These are phyloP conservation scores for Agriotes lineatus DNA, from an alignment of 2,888 invertebrate genomes.

Conservation along the genomic window DNA sequence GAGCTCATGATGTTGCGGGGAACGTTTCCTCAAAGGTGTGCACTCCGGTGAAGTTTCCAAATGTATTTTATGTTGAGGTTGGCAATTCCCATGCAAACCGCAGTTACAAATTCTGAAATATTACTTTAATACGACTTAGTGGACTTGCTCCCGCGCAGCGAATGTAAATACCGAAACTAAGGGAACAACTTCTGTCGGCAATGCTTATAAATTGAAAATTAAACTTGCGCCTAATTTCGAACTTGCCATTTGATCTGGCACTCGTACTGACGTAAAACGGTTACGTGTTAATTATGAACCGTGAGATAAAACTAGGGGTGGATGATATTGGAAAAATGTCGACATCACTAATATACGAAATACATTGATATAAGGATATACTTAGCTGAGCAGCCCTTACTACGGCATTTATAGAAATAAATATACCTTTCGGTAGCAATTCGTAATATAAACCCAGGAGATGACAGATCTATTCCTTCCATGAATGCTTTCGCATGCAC, in stretches of 20 bases:
- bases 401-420: too few species aligned
- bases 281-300: background rate
- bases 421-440: too few species aligned
- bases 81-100: conserved; percentile 19
- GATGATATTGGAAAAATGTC: too few species aligned
- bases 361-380: too few species aligned
- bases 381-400: too few species aligned
- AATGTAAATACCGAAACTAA: conserved; percentile 37
- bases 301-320: too few species aligned
- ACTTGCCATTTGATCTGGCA: conserved; percentile 19
- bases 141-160: conserved; percentile 16
- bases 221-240: conserved; percentile 20
- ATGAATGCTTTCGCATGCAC: too few species aligned
- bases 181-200: conserved; percentile 12
- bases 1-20: too few species aligned
- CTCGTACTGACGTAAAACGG: background rate
- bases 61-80: conserved; percentile 11
- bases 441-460: too few species aligned
- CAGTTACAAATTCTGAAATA: conserved; percentile 40
- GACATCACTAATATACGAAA: too few species aligned
- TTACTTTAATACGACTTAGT: conserved; percentile 39
- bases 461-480: too few species aligned
- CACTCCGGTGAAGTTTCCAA: background rate
- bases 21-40: background rate
- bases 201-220: conserved; percentile 35